Base-by-base conservation (phyloP, 2,797 vertebrate species). In the Ctenosaura bakeri region DNA sequence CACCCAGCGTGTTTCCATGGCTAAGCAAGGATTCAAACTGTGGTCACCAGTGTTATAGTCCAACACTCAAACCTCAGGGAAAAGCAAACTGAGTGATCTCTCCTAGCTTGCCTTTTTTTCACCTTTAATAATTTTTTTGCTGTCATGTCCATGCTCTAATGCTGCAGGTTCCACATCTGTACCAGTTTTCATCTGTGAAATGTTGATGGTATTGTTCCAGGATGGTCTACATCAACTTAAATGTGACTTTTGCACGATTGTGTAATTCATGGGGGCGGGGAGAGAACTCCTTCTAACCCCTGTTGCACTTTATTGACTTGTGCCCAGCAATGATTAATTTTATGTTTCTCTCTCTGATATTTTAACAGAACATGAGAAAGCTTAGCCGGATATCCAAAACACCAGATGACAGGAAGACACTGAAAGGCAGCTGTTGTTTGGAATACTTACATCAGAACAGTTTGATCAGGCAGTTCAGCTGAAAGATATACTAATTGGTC, bases 301-400 rank as follows among this genome's bases (percentile, higher is more conserved):
- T 91, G 50, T 84, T 88, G 83, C 64, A 90, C 84, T 92, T 94
- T 95, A 93, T 90, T 50, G 35, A 50, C 69, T 94, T 94, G 91
- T 66, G 85, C 87, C 90, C n/a, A 93, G 42, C 62, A 66, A 86
- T 96, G 94, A 95, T 93, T 94, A 95, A 96, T 93, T 86, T 87
- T 86, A 92, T 0, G 0, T 89, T 95, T 90, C 76, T 93, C 87
- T 95, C 86, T 90, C 94, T 89, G 69, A 92, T 93, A 95, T 94
- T 93, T 93, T 91, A 88, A 88, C 93, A 98, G 98, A 99, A 38
- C 99, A 98, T 66, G 98, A 98, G 97, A 99, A 99, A 93, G 98
- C 98, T 1, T 35, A 98, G 98, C 78, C 92, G 97, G 95, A 99
- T 99, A 84, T 99, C 99, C 88, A 99, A 98, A 97, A 98, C 97